Base-by-base conservation (phyloP, 2,113 vertebrate species). In the Eleginops maclovinus region DNA sequence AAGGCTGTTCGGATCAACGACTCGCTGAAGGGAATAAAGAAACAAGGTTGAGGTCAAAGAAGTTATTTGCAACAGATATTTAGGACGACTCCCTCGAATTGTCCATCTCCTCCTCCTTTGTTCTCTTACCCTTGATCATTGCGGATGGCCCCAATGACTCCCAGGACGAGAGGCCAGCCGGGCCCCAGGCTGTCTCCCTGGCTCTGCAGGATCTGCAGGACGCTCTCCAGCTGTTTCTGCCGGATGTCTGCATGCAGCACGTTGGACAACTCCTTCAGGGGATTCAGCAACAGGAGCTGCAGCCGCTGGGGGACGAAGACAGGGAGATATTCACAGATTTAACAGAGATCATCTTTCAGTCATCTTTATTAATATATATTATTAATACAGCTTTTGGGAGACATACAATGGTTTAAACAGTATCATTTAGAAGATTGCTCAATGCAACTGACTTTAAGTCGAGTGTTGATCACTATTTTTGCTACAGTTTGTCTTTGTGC, bases 1-100 rank as follows among this genome's bases (percentile, higher is more conserved):
- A 99, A 99, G 77, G 98, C 97, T 88, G 97, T 99, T 94, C 98
- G 93, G 91, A 99, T 99, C 91, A 99, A 93, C 21, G 98, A 97
- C 89, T 99, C 98, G 71, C 98, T 99, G 89, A 28, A 68, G 53
- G 80, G 72, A 62, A 74, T 76, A 13, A 17, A 44, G 22, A 61
- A 24, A 66, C 28, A 36, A 0, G 4, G 49, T 21, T 50, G 21
- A 40, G 31, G 55, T 41, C 3, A 50, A 43, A 0, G 43, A 54
- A n/a, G n/a, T 31, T 56, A 36, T 22, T 19, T 26, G 10, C 3
- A 19, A 50, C 17, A 63, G 26, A 12, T 14, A 65, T 65, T 46
- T 11, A 44, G n/a, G 16, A 24, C n/a, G 11, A 0, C 26, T 63
- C 28, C 12, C 17, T 5, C 10, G 4, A 46, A n/a, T 8, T 14